Conservation (phyloP, 2,113 vertebrate species). For the Syngnathoides biaculeatus region DNA sequence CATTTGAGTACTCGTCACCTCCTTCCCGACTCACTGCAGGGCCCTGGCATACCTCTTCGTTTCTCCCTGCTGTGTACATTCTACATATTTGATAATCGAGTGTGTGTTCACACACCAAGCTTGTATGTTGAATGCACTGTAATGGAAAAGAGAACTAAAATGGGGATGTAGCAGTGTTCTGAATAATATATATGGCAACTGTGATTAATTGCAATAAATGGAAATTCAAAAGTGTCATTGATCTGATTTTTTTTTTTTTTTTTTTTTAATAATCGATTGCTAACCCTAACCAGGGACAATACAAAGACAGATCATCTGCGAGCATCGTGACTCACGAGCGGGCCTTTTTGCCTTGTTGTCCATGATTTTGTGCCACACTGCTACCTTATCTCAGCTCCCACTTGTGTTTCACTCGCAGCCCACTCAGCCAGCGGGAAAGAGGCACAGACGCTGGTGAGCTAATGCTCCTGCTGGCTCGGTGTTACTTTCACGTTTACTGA, state of each 20-base stretch:
- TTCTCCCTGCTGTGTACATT: slow-evolving; percentile 22
- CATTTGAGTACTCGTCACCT: neutral
- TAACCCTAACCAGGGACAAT: neutral
- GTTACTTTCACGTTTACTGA: slow-evolving; percentile 42
- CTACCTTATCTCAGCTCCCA: slow-evolving; percentile 46
- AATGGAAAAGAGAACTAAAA: slow-evolving; percentile 41
- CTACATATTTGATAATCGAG: slow-evolving; percentile 50
- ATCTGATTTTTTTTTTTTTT: too few species aligned
- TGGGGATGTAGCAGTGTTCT: too few species aligned
- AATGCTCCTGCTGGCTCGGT: slow-evolving; percentile 53
- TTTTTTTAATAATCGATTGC: too few species aligned
- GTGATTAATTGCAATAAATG: too few species aligned
- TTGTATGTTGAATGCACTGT: slow-evolving; percentile 18
- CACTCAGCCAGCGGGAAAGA: slow-evolving; percentile 56
- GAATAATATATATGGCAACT: too few species aligned
- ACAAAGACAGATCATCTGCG: slow-evolving; percentile 20
- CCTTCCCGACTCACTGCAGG: neutral
- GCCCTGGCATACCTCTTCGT: neutral
- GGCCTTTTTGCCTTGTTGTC: slow-evolving; percentile 29
- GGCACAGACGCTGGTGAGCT: slow-evolving; percentile 42
- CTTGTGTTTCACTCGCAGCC: slow-evolving; percentile 55
- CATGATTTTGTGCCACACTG: slow-evolving; percentile 25
- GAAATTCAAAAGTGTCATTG: too few species aligned
- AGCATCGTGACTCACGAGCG: slow-evolving; percentile 31
- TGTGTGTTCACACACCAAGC: slow-evolving; percentile 21